Evolutionary conservation across 37 sponge, comb jelly and placozoan species (phyloP), one percentile per base, ranked within the genome.

Genomic region (Axinella damicornis): DNA sequence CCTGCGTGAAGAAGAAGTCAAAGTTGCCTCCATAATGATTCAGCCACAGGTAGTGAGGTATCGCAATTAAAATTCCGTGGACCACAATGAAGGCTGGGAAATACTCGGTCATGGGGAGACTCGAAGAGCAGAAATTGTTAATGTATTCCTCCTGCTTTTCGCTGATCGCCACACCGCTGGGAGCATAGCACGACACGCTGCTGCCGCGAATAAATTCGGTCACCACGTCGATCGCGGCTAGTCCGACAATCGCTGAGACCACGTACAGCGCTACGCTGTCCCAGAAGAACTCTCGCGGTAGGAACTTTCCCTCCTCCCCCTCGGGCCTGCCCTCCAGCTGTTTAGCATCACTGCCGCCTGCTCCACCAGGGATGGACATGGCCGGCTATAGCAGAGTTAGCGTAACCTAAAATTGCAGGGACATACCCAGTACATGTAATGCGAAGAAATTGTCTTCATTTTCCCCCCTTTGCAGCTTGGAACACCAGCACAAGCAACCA

Each of bases 231-330:
- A 74, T 53, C 25, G 65, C 84, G 18, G 75, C 41, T 0, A 84
- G 76, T 9, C 63, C 84, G 31, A 84, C 27, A 0, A 84, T 74
- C 13, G 61, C 84, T 9, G 76, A 73, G 30, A 84, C 84, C 35
- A 84, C 52, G 76, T 74, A 84, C 52, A 84, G 75, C 4, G 65
- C 37, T 53, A 74, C 65, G 9, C 65, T 60, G 65, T 84, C 84
- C 84, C 84, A 84, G 32, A 84, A 84, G 75, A 84, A 84, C 27
- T 73, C 75, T 36, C 75, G 57, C 17, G 57, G 18, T 18, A 19
- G 57, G 57, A 18, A 56, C 57, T 15, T 15, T 20, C 57, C 17
- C 17, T 56, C 18, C 18, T 56, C 57, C 17, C 57, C 57, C 17
- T 56, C 57, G 17, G 15, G 15, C 15, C 57, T 15, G 15, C 57